These are phyloP conservation scores for Astyanax mexicanus DNA, from an alignment of 2,797 vertebrate species.

Conservation along the genomic window DNA sequence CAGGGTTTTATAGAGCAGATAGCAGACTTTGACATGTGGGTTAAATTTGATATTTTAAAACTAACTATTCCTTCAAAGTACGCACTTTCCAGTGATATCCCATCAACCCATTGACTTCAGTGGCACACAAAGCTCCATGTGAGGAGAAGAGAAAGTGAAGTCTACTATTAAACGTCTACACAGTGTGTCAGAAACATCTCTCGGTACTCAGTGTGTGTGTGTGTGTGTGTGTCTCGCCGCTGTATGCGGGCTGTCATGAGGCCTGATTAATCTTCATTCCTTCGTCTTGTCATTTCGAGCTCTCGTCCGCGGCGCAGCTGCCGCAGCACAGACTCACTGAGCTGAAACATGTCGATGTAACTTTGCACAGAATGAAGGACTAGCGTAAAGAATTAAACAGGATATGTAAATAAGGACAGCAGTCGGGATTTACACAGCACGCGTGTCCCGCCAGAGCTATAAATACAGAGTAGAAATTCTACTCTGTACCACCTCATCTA, in stretches of 20 bases:
- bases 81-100: neutral
- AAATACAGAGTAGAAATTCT: neutral
- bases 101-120: conserved; percentile 1
- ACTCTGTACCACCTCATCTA: no score
- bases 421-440: conserved; percentile 12
- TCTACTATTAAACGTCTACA: neutral
- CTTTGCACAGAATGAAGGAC: conserved; percentile 36
- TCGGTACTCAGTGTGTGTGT: conserved; percentile 28
- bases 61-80: neutral
- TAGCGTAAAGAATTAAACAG: conserved; percentile 37
- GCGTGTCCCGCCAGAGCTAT: neutral
- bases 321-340: conserved; percentile 57
- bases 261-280: conserved; percentile 68
- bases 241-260: conserved; percentile 63
- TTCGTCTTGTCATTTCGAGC: conserved; percentile 60
- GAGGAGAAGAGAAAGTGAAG: conserved; percentile 13
- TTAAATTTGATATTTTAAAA: neutral
- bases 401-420: conserved; percentile 35
- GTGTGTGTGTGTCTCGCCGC: conserved; percentile 55
- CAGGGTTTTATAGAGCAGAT: neutral
- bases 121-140: neutral
- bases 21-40: neutral
- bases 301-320: conserved; percentile 67
- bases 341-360: conserved; percentile 50
- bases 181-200: neutral